Percentiles rank a stretch among this genome's conserved stretches.
phyloP scores from a whole-genome alignment of 2,797 vertebrate genomes.

The Poecilia velifera region DNA sequence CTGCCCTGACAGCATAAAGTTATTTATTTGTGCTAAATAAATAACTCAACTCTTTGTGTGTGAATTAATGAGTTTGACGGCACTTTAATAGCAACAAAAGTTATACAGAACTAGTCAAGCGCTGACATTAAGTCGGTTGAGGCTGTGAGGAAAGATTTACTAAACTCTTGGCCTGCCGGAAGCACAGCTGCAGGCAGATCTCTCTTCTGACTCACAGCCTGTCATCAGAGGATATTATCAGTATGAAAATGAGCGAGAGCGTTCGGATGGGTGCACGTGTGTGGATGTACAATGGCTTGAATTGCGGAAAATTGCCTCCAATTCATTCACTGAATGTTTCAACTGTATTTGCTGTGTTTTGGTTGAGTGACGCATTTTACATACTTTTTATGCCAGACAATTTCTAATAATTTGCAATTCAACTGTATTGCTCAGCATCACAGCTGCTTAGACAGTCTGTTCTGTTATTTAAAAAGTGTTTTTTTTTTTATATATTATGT shows the following conservation, averaged over 20 bases:
- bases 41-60: neutral
- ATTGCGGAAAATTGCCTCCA: constrained; percentile 47
- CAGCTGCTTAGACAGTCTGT: constrained; percentile 30
- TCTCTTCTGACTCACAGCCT: constrained; percentile 49
- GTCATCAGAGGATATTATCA: constrained; percentile 50
- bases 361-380: constrained; percentile 40
- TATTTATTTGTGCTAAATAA: neutral
- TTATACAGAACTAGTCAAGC: neutral
- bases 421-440: constrained; percentile 20
- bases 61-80: neutral
- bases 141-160: constrained; percentile 25
- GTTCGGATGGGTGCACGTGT: constrained; percentile 28
- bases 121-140: constrained; percentile 15
- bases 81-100: neutral
- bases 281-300: constrained; percentile 46
- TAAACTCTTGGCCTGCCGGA: constrained; percentile 27
- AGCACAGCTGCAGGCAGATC: constrained; percentile 46
- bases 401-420: constrained; percentile 43
- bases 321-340: constrained; percentile 45
- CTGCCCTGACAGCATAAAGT: neutral
- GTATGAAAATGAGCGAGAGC: constrained; percentile 28
- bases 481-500: neutral
- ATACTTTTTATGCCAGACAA: constrained; percentile 34
- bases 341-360: constrained; percentile 4
- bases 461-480: constrained; percentile 6